A percentile compares a stretch with the other conserved stretches of the same genome.
These are phyloP conservation scores for sheep (Ovis aries) DNA, from an alignment of 2,113 vertebrate genomes.

Conservation along the genomic window ARS-UI_Ramb_v3.0 NC_056056.1:155470001-155470500, in stretches of 20 bases:
- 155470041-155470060: background rate
- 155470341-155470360: background rate
- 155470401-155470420: background rate
- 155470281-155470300: background rate
- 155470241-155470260: background rate
- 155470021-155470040: background rate
- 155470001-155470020: background rate
- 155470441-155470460: background rate
- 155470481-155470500: background rate
- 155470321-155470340: background rate
- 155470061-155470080: background rate
- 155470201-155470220: background rate
- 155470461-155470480: background rate
- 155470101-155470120: background rate
- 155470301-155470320: background rate
- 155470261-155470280: background rate
- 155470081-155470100: background rate
- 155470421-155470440: background rate
- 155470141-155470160: background rate
- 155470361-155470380: background rate
- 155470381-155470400: background rate
- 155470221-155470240: conserved; percentile 16
- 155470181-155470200: background rate
- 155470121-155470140: background rate
- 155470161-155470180: background rate